Conservation (phyloP, 2,113 vertebrate genomes). For the Columba livia region DNA sequence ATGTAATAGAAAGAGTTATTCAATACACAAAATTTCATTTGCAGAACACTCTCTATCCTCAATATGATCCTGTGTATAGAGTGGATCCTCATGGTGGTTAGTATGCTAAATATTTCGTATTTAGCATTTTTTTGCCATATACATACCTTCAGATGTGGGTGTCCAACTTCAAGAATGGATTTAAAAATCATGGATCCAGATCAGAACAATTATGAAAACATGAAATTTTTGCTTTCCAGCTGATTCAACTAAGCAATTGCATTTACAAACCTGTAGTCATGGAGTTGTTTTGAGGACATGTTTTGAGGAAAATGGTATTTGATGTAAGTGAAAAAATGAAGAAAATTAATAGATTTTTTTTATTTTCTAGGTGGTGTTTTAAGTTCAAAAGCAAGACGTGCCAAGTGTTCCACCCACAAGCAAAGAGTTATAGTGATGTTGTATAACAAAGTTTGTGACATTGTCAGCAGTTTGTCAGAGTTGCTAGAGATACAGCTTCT, state of each 20-base stretch:
- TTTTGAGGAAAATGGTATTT: background rate
- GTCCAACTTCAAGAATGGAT: background rate
- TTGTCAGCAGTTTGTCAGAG: slow-evolving; percentile 95
- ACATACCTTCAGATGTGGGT: background rate
- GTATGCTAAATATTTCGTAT: slow-evolving; percentile 21
- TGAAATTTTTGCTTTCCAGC: background rate
- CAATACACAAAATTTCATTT: slow-evolving; percentile 99
- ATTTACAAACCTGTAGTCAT: background rate
- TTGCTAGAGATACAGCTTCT: slow-evolving; percentile 96
- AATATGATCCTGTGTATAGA: slow-evolving; percentile 98
- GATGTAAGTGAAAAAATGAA: background rate
- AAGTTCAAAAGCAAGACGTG: slow-evolving; percentile 96
- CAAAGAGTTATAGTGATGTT: slow-evolving; percentile 97
- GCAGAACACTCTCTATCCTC: slow-evolving; percentile 97
- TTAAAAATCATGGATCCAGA: background rate
- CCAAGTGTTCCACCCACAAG: slow-evolving; percentile 96
- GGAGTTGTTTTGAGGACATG: background rate
- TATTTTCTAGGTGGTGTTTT: slow-evolving; percentile 84
- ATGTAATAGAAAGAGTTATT: slow-evolving; percentile 95
- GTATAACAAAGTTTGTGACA: slow-evolving; percentile 98
- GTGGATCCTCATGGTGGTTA: slow-evolving; percentile 92
- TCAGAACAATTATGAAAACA: background rate
- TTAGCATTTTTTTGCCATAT: too few relatives aligned
- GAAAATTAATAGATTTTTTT: background rate
- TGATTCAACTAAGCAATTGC: background rate